Percentiles rank a stretch among this genome's conserved stretches.
phyloP scores from a whole-genome alignment of 2,888 invertebrate species.

The Salpingus planirostris region DNA sequence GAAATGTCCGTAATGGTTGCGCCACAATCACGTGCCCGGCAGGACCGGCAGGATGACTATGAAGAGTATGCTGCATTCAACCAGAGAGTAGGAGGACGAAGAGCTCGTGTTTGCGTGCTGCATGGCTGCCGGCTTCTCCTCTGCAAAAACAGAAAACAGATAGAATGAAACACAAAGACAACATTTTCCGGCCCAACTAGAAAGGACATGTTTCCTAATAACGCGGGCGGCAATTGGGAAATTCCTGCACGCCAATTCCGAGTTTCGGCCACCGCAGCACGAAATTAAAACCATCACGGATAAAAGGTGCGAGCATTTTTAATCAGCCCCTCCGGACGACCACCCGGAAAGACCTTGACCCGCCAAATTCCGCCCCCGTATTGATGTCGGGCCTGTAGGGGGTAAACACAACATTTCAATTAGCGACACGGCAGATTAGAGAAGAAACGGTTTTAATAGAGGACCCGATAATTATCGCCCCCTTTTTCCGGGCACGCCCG shows the following conservation, averaged over 20 bases:
- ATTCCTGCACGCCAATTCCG: too few species aligned
- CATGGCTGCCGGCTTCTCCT: constrained; percentile 67
- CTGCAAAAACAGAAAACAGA: constrained; percentile 48
- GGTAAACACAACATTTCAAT: too few species aligned
- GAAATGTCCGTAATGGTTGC: constrained; percentile 4
- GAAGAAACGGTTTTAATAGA: too few species aligned
- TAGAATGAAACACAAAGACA: constrained; percentile 4
- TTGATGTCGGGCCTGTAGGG: too few species aligned
- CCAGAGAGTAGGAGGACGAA: constrained; percentile 24
- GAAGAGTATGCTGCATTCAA: constrained; percentile 27
- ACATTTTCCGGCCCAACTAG: constrained; percentile 6
- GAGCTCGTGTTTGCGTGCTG: constrained; percentile 55
- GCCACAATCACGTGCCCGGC: constrained; percentile 24
- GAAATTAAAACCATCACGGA: too few species aligned
- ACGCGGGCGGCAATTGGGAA: constrained; percentile 4
- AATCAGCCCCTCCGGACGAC: too few species aligned
- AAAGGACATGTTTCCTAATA: constrained; percentile 7
- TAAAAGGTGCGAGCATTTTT: constrained; percentile 6
- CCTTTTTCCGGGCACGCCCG: too few species aligned
- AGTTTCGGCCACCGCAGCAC: too few species aligned
- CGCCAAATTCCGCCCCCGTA: too few species aligned
- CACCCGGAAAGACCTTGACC: too few species aligned
- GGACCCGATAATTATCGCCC: too few species aligned
- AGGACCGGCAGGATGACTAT: constrained; percentile 22
- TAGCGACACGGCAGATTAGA: too few species aligned